Conservation (phyloP, 2,888 invertebrate species). For the Theodoxus fluviatilis region DNA sequence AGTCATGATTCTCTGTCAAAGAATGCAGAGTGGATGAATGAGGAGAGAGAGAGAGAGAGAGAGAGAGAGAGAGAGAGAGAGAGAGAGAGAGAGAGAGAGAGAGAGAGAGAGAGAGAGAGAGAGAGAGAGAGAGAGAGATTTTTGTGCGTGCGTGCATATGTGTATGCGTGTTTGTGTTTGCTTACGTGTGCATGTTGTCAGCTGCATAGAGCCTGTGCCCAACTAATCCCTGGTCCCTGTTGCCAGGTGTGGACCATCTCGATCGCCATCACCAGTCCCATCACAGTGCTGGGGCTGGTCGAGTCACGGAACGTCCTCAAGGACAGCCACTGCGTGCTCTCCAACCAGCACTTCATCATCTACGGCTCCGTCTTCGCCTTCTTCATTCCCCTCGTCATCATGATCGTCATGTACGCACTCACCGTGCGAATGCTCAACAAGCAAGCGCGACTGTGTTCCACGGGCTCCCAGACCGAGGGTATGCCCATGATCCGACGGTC, state of each 20-base stretch:
- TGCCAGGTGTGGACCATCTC: constrained; percentile 96
- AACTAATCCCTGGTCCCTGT: no score
- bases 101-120: no score
- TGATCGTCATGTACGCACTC: constrained; percentile 92
- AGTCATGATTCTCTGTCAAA: no score
- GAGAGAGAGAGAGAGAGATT: no score
- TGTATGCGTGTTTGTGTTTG: no score
- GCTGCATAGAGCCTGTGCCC: no score
- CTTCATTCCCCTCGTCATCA: constrained; percentile 92
- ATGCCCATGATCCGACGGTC: constrained; percentile 54
- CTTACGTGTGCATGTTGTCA: no score
- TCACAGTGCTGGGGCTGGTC: constrained; percentile 65
- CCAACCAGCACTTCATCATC: constrained; percentile 70
- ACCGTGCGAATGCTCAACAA: constrained; percentile 86
- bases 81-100: no score
- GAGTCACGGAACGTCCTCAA: constrained; percentile 72
- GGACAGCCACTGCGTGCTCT: constrained; percentile 72
- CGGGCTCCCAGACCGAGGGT: constrained; percentile 34
- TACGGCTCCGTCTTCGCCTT: constrained; percentile 95
- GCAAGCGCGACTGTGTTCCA: constrained; percentile 68
- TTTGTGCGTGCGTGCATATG: no score
- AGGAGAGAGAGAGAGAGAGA: no score
- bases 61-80: no score
- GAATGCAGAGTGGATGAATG: no score
- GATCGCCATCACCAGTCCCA: constrained; percentile 67